Conservation (phyloP, 1,140 invertebrate genomes). For the Chionoecetes opilio region DNA sequence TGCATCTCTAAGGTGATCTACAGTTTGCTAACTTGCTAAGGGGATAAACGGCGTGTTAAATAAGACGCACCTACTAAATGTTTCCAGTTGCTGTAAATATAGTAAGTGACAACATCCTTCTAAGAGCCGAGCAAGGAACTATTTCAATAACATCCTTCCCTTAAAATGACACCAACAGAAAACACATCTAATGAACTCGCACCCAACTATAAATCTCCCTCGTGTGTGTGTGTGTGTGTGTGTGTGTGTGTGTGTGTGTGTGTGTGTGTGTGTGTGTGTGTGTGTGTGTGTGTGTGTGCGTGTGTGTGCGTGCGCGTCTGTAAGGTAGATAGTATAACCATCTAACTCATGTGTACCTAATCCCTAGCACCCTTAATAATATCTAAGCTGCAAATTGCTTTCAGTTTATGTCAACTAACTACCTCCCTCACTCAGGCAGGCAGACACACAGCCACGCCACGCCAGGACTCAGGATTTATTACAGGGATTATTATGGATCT, state of each 20-base stretch:
- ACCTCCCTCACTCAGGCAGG: not conserved
- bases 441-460: no score
- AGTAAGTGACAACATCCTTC: no score
- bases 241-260: no score
- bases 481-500: constrained; percentile 37
- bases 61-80: no score
- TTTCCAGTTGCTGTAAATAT: no score
- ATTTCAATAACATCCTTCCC: no score
- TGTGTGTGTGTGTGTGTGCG: constrained; percentile 2
- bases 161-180: not conserved
- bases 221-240: no score
- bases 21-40: no score
- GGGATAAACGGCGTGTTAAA: no score
- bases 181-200: not conserved
- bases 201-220: no score
- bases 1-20: no score
- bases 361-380: not conserved
- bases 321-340: constrained; percentile 31
- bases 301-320: not conserved
- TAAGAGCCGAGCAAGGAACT: no score
- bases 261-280: not conserved
- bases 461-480: constrained; percentile 48
- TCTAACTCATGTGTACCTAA: constrained; percentile 31
- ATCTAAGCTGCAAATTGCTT: constrained; percentile 11
- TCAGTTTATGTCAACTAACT: constrained; percentile 40